Percentiles rank a stretch among this genome's conserved stretches.
Evolutionary conservation across 2,113 vertebrate genomes (phyloP).

Genomic region (Malurus cyaneus): DNA sequence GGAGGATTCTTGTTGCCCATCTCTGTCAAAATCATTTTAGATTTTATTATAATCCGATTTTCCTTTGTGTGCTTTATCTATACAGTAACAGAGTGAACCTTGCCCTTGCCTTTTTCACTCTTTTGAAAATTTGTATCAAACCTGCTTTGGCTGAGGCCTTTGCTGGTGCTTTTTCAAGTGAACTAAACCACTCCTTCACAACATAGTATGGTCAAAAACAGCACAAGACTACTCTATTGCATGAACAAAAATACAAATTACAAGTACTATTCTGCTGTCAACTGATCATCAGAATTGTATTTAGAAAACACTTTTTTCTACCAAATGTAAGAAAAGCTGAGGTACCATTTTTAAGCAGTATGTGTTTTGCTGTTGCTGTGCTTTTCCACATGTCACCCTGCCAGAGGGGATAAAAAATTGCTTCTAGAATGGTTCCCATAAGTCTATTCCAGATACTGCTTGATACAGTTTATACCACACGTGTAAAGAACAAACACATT

Average conservation of each 20-base stretch:
- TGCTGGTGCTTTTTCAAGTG: not conserved
- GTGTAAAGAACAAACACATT: not conserved
- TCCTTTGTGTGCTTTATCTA: not conserved
- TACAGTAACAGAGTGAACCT: not conserved
- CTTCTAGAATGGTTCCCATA: not conserved
- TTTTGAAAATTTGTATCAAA: not conserved
- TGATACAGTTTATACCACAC: not conserved
- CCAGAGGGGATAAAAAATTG: not conserved
- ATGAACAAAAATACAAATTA: not conserved
- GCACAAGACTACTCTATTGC: not conserved
- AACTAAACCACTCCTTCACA: not conserved
- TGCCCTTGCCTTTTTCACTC: rapidly evolving
- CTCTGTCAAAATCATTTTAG: not conserved
- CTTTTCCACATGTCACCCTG: not conserved
- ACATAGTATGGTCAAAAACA: not conserved
- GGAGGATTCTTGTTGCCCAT: not conserved
- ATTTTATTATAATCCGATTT: not conserved
- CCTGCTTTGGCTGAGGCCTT: not conserved
- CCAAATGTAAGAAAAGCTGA: not conserved
- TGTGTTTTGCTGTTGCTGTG: not conserved
- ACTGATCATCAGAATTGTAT: rapidly evolving
- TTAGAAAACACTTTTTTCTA: not conserved
- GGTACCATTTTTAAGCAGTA: not conserved
- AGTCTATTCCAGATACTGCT: not conserved
- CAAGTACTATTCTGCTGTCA: not conserved